Evolutionary conservation across 2,113 vertebrate species (phyloP).

Genomic region (Engraulis encrasicolus): DNA sequence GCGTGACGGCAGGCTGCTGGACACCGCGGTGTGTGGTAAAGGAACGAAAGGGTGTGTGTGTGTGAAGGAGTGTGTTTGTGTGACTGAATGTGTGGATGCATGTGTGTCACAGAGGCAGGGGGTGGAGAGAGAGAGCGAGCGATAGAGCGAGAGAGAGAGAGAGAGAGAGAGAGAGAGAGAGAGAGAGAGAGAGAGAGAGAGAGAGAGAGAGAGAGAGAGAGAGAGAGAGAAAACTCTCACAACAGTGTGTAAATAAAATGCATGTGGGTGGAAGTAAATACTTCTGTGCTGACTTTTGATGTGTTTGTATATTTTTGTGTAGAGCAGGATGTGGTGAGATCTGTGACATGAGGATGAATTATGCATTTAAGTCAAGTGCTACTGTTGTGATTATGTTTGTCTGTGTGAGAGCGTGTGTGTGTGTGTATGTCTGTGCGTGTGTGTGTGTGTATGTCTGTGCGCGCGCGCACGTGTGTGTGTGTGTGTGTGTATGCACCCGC

Average conservation of each 20-base stretch:
- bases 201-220: no score
- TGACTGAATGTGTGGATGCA: background rate
- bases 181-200: no score
- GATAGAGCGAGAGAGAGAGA: no score
- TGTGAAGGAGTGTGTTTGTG: background rate
- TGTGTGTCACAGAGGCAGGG: background rate
- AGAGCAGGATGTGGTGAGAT: background rate
- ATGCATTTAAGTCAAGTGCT: background rate
- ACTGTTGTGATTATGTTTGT: background rate
- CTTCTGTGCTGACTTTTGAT: background rate
- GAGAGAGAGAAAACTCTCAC: no score
- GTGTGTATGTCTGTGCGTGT: background rate
- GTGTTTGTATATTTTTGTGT: background rate
- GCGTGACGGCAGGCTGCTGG: slow-evolving; percentile 9
- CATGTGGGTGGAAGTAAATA: background rate
- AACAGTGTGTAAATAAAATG: no score
- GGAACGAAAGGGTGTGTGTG: background rate
- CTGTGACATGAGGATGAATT: background rate
- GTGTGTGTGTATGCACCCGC: background rate
- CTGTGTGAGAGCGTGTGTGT: background rate
- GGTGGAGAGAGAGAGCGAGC: no score
- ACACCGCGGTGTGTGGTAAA: background rate
- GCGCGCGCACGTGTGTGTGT: background rate
- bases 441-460: background rate
- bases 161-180: no score